Evolutionary conservation across 2,888 invertebrate species (phyloP).

Genomic region (Chloromyia formosa): DNA sequence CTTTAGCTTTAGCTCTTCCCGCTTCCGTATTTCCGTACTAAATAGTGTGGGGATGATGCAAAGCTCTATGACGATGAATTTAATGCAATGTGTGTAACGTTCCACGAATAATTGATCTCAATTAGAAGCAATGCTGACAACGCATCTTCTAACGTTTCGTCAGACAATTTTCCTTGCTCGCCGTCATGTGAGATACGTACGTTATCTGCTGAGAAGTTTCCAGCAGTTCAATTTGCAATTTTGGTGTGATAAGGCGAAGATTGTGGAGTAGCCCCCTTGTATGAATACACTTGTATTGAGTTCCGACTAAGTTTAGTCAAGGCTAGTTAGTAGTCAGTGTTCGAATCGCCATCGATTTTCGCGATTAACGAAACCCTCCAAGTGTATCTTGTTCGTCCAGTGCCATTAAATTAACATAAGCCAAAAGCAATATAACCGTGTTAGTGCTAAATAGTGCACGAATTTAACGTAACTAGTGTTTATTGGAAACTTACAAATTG

Average conservation of each 20-base stretch:
- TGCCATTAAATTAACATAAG: neutral
- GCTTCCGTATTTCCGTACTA: too few relatives aligned
- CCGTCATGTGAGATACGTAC: neutral
- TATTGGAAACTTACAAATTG: too few relatives aligned
- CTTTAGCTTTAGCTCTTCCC: neutral
- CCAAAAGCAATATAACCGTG: neutral
- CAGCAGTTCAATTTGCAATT: slow-evolving; percentile 37
- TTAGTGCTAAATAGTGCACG: neutral
- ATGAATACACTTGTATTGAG: neutral
- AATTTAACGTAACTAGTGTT: neutral
- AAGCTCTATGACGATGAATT: neutral
- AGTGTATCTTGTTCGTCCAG: neutral
- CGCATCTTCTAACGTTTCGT: slow-evolving; percentile 12
- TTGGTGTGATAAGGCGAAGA: slow-evolving; percentile 14
- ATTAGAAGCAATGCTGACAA: slow-evolving; percentile 12
- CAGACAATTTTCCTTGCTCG: slow-evolving; percentile 12
- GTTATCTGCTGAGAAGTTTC: slow-evolving; percentile 31
- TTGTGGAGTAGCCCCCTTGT: neutral
- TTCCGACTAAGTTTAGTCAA: neutral
- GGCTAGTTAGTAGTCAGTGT: neutral
- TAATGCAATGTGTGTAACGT: neutral
- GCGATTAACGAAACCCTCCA: neutral
- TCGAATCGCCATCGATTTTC: neutral
- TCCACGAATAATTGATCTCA: slow-evolving; percentile 33
- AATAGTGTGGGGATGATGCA: neutral